Base-by-base conservation (phyloP, 2,797 vertebrate genomes). In the Lacerta bilineata region DNA sequence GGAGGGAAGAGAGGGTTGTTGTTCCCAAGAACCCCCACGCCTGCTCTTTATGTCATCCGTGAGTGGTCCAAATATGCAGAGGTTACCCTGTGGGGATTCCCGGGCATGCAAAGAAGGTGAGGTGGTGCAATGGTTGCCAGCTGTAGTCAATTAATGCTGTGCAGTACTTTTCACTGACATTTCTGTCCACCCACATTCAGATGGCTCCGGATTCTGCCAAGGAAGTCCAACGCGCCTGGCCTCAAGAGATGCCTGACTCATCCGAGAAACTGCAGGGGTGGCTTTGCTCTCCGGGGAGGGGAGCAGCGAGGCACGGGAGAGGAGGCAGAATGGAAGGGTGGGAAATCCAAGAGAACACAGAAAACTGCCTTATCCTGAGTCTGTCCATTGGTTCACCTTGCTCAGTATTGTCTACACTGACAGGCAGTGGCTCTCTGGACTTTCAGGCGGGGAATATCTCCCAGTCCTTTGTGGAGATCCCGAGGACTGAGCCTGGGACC, bases 101-200 rank as follows among this genome's bases (percentile, higher is more conserved):
- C 89, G 82, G 33, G 33, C 33, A 25, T 18, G 41, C 25, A 6
- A 83, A 87, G 87, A 43, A 82, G 75, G 66, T 89, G 41, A 20
- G 1, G 1, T 23, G 61, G 66, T 33, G 81, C 55, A 23, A 87
- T 55, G 84, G 41, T 87, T 46, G 43, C 88, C 93, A 93, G 90
- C 89, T 88, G 90, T 39, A 25, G 29, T 6, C 17, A 25, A 20
- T 27, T 86, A 91, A 85, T 59, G 80, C 77, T 77, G 41, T 1
- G 90, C 85, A 91, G 88, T 33, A 91, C 93, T 90, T 91, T 90
- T 23, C 39, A 90, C 87, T 93, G 90, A 91, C 95, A 95, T 33
- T 20, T 0, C 3, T 75, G 61, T 8, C 93, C 87, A 85, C 94
- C 93, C 90, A 93, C 93, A 46, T 8, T 9, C 92, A 93, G 90